Evolutionary conservation across 2,113 vertebrate species (phyloP).

Genomic region (Nothobranchius furzeri): DNA sequence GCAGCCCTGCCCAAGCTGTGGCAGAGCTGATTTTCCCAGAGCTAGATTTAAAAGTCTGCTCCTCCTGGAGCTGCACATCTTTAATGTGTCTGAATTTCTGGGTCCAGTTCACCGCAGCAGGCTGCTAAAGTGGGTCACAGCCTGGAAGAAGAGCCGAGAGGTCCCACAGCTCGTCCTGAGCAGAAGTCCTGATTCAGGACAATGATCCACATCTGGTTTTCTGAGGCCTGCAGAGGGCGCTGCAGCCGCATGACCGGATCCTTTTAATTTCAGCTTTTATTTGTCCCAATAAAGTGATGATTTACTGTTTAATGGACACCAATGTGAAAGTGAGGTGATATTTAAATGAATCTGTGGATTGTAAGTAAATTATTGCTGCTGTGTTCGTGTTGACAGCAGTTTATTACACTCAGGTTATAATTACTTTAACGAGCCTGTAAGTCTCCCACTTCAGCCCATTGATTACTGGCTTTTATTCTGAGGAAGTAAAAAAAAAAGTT

Average conservation of each 20-base stretch:
- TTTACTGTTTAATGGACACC: too few relatives aligned
- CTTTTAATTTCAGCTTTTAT: too few relatives aligned
- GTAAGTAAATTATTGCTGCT: neutral
- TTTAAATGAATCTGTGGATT: neutral
- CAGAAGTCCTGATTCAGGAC: neutral
- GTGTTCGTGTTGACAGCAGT: neutral
- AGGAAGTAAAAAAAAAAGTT: slow-evolving; percentile 4
- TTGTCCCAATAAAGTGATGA: neutral
- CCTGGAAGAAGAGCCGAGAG: too few relatives aligned
- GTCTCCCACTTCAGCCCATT: neutral
- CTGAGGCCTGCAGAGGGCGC: slow-evolving; percentile 20
- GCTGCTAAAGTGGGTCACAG: too few relatives aligned
- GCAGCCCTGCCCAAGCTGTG: slow-evolving; percentile 22
- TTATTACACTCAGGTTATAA: neutral
- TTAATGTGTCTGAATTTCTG: too few relatives aligned
- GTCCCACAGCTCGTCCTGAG: neutral
- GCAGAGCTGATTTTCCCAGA: neutral
- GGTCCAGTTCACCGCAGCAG: too few relatives aligned
- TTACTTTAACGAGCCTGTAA: slow-evolving; percentile 3
- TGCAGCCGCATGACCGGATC: neutral
- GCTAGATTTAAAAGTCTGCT: too few relatives aligned
- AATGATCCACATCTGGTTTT: too few relatives aligned
- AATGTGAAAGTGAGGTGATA: neutral
- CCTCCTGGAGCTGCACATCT: too few relatives aligned
- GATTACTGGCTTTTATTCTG: slow-evolving; percentile 7